These are phyloP conservation scores for Ophion slaviceki DNA, from an alignment of 2,888 invertebrate genomes.

Conservation along the genomic window DNA sequence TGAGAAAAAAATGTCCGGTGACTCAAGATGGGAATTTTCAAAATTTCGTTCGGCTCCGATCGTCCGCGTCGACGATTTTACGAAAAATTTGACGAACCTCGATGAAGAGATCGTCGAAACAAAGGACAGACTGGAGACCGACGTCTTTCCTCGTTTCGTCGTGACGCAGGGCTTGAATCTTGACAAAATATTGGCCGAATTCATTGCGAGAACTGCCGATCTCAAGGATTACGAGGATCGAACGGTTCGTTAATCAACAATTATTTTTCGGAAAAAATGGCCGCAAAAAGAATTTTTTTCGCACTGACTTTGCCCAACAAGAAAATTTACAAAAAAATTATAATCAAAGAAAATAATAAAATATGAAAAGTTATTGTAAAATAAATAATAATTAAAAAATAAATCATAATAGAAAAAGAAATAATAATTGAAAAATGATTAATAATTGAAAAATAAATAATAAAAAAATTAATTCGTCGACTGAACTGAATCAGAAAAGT, in stretches of 20 bases:
- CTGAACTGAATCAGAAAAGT: neutral
- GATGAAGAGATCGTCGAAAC: neutral
- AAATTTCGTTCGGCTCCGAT: neutral
- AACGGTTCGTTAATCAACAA: conserved; percentile 31
- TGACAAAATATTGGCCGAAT: conserved; percentile 52
- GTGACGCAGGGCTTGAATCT: conserved; percentile 45
- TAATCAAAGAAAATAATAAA: no score
- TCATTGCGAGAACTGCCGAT: conserved; percentile 17
- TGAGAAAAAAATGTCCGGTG: conserved; percentile 15
- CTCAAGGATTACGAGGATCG: conserved; percentile 43
- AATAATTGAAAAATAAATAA: no score
- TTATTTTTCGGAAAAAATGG: neutral
- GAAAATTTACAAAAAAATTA: no score
- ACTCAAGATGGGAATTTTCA: conserved; percentile 6
- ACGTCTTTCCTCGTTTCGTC: conserved; percentile 24
- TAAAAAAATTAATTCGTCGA: neutral
- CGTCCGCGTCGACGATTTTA: neutral
- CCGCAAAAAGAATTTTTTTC: neutral
- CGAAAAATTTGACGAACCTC: conserved; percentile 23
- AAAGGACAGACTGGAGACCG: neutral
- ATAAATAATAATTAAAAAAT: no score
- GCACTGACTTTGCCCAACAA: neutral
- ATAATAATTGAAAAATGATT: no score
- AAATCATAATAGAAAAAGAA: no score
- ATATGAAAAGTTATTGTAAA: no score